Evolutionary conservation across 2,113 vertebrate species (phyloP), one percentile per base, ranked within the genome.

Genomic region (Ictalurus furcatus): DNA sequence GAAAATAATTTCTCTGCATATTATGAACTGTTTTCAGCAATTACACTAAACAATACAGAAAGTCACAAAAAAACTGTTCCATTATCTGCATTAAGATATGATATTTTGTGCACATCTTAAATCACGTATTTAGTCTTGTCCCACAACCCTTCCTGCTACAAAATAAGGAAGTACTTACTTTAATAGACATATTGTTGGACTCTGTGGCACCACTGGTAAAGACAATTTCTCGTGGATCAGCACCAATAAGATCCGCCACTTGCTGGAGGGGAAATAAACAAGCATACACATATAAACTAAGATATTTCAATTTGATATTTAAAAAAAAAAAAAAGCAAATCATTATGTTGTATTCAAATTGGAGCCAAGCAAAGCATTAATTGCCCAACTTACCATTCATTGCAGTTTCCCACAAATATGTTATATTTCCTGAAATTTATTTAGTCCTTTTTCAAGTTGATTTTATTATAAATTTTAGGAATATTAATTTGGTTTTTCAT

Each of bases 121-220:
- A 34, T 30, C 28, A 4, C 7, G 7, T 23, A 1, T 2, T 40
- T 28, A 30, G 4, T 80, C 25, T 44, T 78, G 13, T 79, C 12
- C 8, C 12, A 1, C 25, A 16, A 54, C 61, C 19, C 54, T 30
- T 67, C 59, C n/a, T 73, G 7, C 17, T n/a, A 23, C 4, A 28
- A 67, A 58, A 12, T 67, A 52, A 58, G 17, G 30, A 65, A n/a
- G 84, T 19, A 56, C 85, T 79, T 96, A 99, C 98, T 96, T 99
- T 99, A 91, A 99, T 94, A 74, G 98, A 97, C 95, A 99, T 97
- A 92, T 99, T 99, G 94, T 99, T 99, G 74, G 98, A 98, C 93
- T 99, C 98, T 0, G 98, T 99, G 85, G 98, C 98, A 14, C 98
- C 98, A 30, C 98, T 99, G 91, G 98, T 99, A 92, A 99, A 99